Evolutionary conservation across 2,797 vertebrate genomes (phyloP).

Genomic region (Lagodon rhomboides): DNA sequence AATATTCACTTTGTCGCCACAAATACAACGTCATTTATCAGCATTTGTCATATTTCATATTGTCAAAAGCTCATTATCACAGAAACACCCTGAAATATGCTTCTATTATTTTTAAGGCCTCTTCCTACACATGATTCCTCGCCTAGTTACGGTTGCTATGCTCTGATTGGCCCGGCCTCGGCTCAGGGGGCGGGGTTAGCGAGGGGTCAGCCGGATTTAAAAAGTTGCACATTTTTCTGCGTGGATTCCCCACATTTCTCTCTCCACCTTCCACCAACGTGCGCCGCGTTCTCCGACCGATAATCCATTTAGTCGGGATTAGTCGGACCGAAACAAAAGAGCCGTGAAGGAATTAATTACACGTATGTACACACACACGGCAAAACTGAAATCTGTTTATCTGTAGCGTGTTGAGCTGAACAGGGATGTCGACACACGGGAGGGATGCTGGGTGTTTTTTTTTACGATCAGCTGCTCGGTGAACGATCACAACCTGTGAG

Average conservation of each 20-base stretch:
- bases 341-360: constrained; percentile 35
- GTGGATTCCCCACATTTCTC: not conserved
- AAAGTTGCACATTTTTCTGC: constrained; percentile 15
- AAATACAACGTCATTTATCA: too few species aligned
- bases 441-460: not conserved
- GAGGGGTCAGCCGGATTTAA: not conserved
- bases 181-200: not conserved
- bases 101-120: too few species aligned
- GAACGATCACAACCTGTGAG: constrained; percentile 47
- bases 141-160: not conserved
- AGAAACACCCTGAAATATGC: too few species aligned
- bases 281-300: constrained; percentile 23
- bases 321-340: constrained; percentile 39
- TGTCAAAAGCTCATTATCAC: too few species aligned
- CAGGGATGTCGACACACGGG: not conserved
- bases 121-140: too few species aligned
- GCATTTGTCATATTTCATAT: too few species aligned
- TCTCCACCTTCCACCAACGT: not conserved
- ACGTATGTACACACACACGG: not conserved
- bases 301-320: constrained; percentile 60
- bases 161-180: not conserved
- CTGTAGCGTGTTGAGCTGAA: not conserved
- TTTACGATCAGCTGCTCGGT: constrained; percentile 1
- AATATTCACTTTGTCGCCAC: not conserved
- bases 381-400: constrained; percentile 15